phyloP scores from a whole-genome alignment of 2,888 invertebrate species.

The Crematogaster levior region DNA sequence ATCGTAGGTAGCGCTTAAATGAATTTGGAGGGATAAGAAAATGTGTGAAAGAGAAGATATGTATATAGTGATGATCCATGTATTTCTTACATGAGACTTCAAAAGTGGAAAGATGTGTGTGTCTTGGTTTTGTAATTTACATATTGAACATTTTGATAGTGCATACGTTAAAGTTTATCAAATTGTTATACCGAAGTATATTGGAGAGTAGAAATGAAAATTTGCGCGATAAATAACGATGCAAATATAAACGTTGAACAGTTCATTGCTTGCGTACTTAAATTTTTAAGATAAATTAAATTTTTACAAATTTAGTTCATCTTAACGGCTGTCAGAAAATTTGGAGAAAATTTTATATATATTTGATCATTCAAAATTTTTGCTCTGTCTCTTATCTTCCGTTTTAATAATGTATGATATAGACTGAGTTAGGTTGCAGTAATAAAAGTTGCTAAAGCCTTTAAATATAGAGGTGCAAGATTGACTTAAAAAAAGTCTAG shows the following conservation, averaged over 20 bases:
- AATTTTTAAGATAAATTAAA: constrained; percentile 7
- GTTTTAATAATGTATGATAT: constrained; percentile 6
- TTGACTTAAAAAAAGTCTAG: constrained; percentile 6
- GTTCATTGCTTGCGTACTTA: constrained; percentile 43
- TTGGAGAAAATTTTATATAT: not conserved
- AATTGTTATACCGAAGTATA: constrained; percentile 52
- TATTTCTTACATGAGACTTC: constrained; percentile 28
- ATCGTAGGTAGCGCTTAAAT: constrained; percentile 57
- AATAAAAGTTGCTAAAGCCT: constrained; percentile 17
- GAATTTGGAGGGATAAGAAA: constrained; percentile 13
- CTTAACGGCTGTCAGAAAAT: not conserved
- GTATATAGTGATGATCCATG: constrained; percentile 43
- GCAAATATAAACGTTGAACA: constrained; percentile 30
- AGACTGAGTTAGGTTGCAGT: constrained; percentile 4
- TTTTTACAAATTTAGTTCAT: constrained; percentile 43
- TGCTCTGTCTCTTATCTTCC: constrained; percentile 2
- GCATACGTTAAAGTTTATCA: constrained; percentile 50
- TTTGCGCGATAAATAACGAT: constrained; percentile 41
- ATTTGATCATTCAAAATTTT: constrained; percentile 4
- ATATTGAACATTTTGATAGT: constrained; percentile 61
- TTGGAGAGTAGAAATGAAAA: constrained; percentile 23
- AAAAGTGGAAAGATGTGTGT: not conserved
- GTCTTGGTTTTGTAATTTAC: constrained; percentile 20
- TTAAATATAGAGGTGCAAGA: constrained; percentile 17
- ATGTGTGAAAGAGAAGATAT: too few species aligned